Evolutionary conservation across 1,140 invertebrate genomes (phyloP), one percentile per base, ranked within the genome.

Genomic region (Habropoda laboriosa): DNA sequence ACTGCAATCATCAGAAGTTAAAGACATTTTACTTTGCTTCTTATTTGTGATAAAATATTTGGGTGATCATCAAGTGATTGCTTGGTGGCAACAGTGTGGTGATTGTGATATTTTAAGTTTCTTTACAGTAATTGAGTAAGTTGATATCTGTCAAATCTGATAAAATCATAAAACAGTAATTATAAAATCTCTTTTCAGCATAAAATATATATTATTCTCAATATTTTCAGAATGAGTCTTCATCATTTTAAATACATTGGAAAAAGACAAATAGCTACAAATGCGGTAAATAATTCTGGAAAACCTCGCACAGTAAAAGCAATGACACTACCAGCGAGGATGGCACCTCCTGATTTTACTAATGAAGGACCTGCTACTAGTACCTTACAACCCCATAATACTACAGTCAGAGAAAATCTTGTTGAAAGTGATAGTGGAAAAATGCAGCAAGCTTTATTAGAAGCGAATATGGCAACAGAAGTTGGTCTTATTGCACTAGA

Each of bases 11-110:
- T 90, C 84, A 0, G 97, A 98, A 94, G 95, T 97, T 42, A 97
- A 96, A 89, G 98, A 99, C 93, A 93, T 99, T 24, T 93, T 99
- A 21, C 91, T 99, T 2, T 97, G 97, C 89, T 98, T 98, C 90
- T 92, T 99, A 24, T 98, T 98, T 93, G 95, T 99, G 58, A 94
- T 99, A 35, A 98, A 98, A 91, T 96, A 98, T 92, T 90, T 98
- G 61, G 96, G 96, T 40, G 97, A 98, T 89, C 97, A 98, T 82
- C 95, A 97, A 85, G 94, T 98, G n/a, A 95, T 98, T 24, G 95
- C 96, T 12, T 98, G 97, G 97, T 98, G 98, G 96, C 96, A 96
- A 85, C 97, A 97, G 66, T 97, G 96, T 83, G 95, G 95, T 5
- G 95, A 96, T 78, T 93, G 94, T 76, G 96, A 97, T 83, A 94